phyloP scores from a whole-genome alignment of 2,888 invertebrate genomes.

The Amitus sp. region DNA sequence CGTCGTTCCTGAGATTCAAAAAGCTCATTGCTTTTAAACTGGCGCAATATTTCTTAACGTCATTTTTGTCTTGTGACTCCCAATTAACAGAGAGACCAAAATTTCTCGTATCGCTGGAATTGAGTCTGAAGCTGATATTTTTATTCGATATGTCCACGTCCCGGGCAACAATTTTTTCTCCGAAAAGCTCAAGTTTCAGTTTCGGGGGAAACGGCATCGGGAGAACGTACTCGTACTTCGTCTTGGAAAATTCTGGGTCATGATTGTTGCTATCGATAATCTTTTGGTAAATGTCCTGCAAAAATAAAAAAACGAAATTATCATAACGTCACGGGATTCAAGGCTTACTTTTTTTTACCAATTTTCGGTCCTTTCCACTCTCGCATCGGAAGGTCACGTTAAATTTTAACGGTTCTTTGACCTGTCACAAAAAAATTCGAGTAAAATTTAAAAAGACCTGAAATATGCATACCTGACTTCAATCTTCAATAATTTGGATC shows the following conservation, averaged over 20 bases:
- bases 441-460: neutral
- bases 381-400: constrained; percentile 22
- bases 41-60: constrained; percentile 36
- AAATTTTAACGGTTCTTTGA: constrained; percentile 7
- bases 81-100: constrained; percentile 31
- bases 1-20: constrained; percentile 34
- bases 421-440: constrained; percentile 17
- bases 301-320: constrained; percentile 13
- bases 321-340: too few species aligned
- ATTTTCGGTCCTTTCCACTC: neutral
- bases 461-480: neutral
- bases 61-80: constrained; percentile 17
- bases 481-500: neutral
- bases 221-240: constrained; percentile 38
- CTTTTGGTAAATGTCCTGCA: constrained; percentile 8
- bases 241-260: constrained; percentile 22
- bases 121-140: constrained; percentile 36
- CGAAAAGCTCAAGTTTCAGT: constrained; percentile 24
- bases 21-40: too few species aligned
- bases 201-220: constrained; percentile 46
- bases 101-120: constrained; percentile 23
- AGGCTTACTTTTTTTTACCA: constrained; percentile 27
- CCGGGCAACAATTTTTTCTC: constrained; percentile 35
- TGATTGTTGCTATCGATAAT: constrained; percentile 33
- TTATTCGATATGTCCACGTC: constrained; percentile 45